These are phyloP conservation scores for Drosophila melanosoma DNA, from an alignment of 2,888 invertebrate species.

Conservation along the genomic window DNA sequence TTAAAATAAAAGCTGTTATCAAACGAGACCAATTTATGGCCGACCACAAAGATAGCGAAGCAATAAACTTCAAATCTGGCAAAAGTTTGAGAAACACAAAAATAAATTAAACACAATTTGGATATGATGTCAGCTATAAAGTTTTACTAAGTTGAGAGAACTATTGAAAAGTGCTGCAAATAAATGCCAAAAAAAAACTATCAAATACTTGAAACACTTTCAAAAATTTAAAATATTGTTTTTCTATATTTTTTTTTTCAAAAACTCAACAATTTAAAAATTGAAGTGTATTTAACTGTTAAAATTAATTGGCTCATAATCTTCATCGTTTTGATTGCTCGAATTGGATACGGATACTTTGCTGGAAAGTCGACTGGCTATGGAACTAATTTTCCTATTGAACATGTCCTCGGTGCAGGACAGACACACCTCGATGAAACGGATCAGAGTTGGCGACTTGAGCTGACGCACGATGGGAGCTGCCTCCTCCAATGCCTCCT, in stretches of 20 bases:
- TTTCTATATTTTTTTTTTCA: neutral
- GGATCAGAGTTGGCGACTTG: neutral
- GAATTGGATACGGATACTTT: conserved; percentile 12
- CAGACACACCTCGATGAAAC: conserved; percentile 53
- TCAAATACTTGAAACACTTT: neutral
- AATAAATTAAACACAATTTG: conserved; percentile 10
- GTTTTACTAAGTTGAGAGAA: neutral
- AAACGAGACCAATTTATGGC: conserved; percentile 63
- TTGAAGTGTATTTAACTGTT: no score
- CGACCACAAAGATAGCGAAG: conserved; percentile 68
- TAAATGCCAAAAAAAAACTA: neutral
- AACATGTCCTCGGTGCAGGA: conserved; percentile 40
- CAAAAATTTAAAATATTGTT: neutral
- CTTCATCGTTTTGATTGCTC: neutral
- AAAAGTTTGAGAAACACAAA: conserved; percentile 3
- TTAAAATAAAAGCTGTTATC: conserved; percentile 71
- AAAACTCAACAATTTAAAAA: neutral
- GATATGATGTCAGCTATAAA: conserved; percentile 5
- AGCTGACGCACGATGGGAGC: conserved; percentile 33
- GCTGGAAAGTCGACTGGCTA: conserved; percentile 26
- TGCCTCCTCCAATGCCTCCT: conserved; percentile 61
- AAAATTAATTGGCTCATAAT: neutral
- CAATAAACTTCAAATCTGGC: conserved; percentile 45
- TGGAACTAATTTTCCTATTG: conserved; percentile 18
- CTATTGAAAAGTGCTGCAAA: neutral